phyloP scores from a whole-genome alignment of 1,140 invertebrate species.

The Probaryconus sp. region DNA sequence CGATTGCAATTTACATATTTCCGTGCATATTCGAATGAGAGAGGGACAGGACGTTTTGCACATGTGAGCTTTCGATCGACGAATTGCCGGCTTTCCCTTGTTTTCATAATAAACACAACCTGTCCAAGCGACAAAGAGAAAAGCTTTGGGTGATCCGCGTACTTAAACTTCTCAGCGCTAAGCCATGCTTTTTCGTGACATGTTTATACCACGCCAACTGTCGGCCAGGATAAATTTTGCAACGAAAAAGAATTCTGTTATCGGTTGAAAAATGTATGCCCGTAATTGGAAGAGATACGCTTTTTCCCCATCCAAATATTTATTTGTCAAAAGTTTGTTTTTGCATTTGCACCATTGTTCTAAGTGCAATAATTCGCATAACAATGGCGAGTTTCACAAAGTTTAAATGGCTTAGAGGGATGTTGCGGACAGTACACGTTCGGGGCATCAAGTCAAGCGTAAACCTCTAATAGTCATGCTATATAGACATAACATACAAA shows the following conservation, averaged over 20 bases:
- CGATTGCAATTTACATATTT: constrained; percentile 62
- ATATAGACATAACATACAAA: constrained; percentile 39
- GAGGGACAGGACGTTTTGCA: too few species aligned
- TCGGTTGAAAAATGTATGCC: constrained; percentile 37
- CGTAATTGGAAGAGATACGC: constrained; percentile 36
- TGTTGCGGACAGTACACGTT: constrained; percentile 47
- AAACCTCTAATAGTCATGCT: constrained; percentile 57
- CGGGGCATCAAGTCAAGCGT: constrained; percentile 49
- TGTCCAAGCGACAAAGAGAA: constrained; percentile 67
- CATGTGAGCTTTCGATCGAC: constrained; percentile 50
- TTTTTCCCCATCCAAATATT: not conserved
- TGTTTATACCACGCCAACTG: constrained; percentile 52
- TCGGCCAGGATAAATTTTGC: constrained; percentile 56
- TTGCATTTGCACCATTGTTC: not conserved
- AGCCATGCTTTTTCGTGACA: constrained; percentile 53
- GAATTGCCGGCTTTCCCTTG: constrained; percentile 57
- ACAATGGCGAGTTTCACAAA: constrained; percentile 37
- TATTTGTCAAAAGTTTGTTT: too few species aligned
- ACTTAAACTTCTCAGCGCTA: constrained; percentile 53
- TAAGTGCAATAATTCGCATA: constrained; percentile 9
- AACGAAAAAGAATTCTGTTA: constrained; percentile 18
- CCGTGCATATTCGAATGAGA: constrained; percentile 30
- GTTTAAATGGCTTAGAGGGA: constrained; percentile 54
- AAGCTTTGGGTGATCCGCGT: constrained; percentile 60
- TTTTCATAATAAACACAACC: constrained; percentile 77